Base-by-base conservation (phyloP, 2,113 vertebrate species). In the Electrona antarctica region DNA sequence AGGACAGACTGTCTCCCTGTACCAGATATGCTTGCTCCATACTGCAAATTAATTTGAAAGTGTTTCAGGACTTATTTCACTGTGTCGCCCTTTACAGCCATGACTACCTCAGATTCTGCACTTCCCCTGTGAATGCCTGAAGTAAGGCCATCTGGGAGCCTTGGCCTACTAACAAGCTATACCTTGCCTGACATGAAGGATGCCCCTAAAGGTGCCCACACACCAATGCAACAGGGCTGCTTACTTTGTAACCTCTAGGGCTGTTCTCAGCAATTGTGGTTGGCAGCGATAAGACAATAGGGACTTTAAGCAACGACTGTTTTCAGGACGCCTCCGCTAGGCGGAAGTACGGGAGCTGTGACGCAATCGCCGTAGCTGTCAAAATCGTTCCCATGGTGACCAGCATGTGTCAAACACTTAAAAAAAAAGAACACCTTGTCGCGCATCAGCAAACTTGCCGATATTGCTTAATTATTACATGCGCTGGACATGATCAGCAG, bases 1-100 rank as follows among this genome's bases (percentile, higher is more conserved):
- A 58, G 2, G 29, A 58, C 15, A 28, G 4, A 12, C 10, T 9
- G 49, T 49, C 29, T 54, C 60, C 15, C 7, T 0, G 48, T 49
- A 41, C 71, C 3, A 13, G 13, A 54, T 12, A 54, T 1, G 3
- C 6, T 6, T 13, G 11, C 2, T 6, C 5, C 55, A 52, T 4
- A 48, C 55, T 29, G 54, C n/a, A 48, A 73, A 63, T 28, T 28
- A 11, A 7, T 41, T 50, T 62, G 65, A 8, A 41, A 15, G 46
- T 33, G 5, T 41, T 69, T 61, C 28, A 50, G 21, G n/a, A 58
- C 13, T 49, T 46, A 70, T 70, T 70, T 48, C 59, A 15, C 48
- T 84, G 60, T 85, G 70, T 58, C 77, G 67, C 81, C 70, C 81
- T 74, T 83, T 68, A 47, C 88, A 86, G 85, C 86, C 75, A 61